These are phyloP conservation scores for Deladenus siricidicola DNA, from an alignment of 2,888 invertebrate species.

Conservation along the genomic window DNA sequence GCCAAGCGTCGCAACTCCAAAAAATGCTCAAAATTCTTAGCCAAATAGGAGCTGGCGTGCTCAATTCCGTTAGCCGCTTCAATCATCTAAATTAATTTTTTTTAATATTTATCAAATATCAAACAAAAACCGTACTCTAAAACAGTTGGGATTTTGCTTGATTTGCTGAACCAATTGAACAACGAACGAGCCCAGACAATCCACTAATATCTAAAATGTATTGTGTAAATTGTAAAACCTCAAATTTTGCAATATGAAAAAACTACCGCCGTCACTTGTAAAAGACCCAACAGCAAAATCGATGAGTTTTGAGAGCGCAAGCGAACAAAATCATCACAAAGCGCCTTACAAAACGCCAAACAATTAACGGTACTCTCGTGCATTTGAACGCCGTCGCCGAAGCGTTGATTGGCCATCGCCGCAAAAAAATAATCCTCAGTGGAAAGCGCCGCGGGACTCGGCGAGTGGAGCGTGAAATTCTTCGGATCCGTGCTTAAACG, in stretches of 20 bases:
- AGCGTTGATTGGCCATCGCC: not conserved
- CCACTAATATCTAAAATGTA: conserved; percentile 23
- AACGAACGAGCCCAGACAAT: conserved; percentile 21
- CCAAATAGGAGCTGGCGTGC: conserved; percentile 22
- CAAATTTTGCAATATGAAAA: not conserved
- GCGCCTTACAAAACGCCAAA: conserved; percentile 32
- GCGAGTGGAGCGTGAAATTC: not conserved
- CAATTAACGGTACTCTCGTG: conserved; percentile 28
- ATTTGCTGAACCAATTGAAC: conserved; percentile 13
- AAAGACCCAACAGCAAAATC: conserved; percentile 21
- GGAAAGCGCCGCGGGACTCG: not conserved
- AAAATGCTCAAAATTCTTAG: conserved; percentile 26
- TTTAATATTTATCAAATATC: no score
- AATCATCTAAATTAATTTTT: conserved; percentile 15
- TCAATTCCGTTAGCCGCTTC: conserved; percentile 31
- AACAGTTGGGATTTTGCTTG: conserved; percentile 12
- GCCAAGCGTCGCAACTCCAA: conserved; percentile 14
- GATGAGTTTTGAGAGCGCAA: conserved; percentile 16
- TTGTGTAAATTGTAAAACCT: not conserved
- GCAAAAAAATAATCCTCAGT: not conserved
- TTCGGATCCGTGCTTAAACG: not conserved
- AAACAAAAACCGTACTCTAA: not conserved
- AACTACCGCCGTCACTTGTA: conserved; percentile 26
- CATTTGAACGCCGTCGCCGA: conserved; percentile 17
- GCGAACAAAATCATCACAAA: conserved; percentile 30